Percentiles rank a stretch among this genome's conserved stretches.
Evolutionary conservation across 2,797 vertebrate genomes (phyloP).

Genomic region (Rhabdophis nuchalis): DNA sequence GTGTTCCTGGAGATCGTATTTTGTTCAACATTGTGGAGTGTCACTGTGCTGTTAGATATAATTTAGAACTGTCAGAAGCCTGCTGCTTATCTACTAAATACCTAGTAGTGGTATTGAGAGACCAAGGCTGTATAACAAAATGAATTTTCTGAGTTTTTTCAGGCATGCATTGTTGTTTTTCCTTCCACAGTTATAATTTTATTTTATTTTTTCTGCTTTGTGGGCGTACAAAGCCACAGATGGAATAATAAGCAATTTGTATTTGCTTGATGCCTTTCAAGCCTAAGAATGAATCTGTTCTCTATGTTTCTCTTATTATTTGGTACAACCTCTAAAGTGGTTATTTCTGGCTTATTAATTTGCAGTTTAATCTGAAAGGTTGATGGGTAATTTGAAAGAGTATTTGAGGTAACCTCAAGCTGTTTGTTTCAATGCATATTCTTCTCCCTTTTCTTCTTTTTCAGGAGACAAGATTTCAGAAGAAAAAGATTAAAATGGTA

Average conservation of each 20-base stretch:
- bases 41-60: neutral
- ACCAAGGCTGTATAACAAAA: neutral
- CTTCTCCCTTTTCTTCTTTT: neutral
- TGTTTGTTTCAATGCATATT: constrained; percentile 9
- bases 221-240: neutral
- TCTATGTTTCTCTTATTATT: neutral
- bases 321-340: neutral
- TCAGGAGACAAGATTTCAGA: neutral
- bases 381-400: constrained; percentile 10
- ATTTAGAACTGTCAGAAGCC: neutral
- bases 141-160: neutral
- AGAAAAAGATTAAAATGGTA: neutral
- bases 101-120: neutral
- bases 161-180: neutral
- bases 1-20: neutral
- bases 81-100: neutral
- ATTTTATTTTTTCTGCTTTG: constrained; percentile 21
- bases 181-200: neutral
- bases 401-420: neutral
- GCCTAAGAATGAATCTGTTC: neutral
- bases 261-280: constrained; percentile 1
- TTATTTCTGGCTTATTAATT: constrained; percentile 26
- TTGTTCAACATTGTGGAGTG: neutral
- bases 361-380: constrained; percentile 8
- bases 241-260: constrained; percentile 22